Base-by-base conservation (phyloP, 2,113 vertebrate genomes). In the Oxygymnocypris stewartii region DNA sequence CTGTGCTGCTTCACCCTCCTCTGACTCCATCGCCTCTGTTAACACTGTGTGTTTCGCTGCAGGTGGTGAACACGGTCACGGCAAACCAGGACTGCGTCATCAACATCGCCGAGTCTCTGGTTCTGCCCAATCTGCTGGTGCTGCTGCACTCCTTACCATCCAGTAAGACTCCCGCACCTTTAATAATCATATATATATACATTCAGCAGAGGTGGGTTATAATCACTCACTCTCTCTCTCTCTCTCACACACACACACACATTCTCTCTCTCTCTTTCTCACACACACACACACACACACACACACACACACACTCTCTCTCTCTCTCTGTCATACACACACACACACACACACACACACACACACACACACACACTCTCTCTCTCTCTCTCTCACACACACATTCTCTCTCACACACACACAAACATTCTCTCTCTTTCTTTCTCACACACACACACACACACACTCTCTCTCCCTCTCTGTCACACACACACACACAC, bases 11-110 rank as follows among this genome's bases (percentile, higher is more conserved):
- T 23, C 54, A 57, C 2, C 0, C 54, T 59, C 3, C 20, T 8
- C 23, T 23, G 25, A 28, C 82, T n/a, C 71, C 63, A 20, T 35
- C 49, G 3, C 10, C 28, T 57, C 14, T 79, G 78, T 7, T 35
- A 16, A 35, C 10, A n/a, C 20, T 13, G 25, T 31, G 74, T 84
- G 8, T 2, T 51, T 18, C 35, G 0, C 89, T 78, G 59, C 91
- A 99, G 98, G 98, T 99, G 88, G 97, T 99, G 81, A 99, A 98
- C 90, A 99, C 97, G 54, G 98, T 99, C 82, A 99, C 98, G 1
- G 97, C 96, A 81, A 99, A 99, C 89, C 97, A 99, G 92, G 98
- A 99, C 54, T 99, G 98, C 89, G 97, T 99, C 69, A 95, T 95
- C 92, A 99, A 97, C 92, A 99, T 99, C 88, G 97, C 97, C 0